A percentile compares a stretch with the other conserved stretches of the same genome.
Conservation (phyloP, 2,113 vertebrate species). For the Triplophysa tibetana region DNA sequence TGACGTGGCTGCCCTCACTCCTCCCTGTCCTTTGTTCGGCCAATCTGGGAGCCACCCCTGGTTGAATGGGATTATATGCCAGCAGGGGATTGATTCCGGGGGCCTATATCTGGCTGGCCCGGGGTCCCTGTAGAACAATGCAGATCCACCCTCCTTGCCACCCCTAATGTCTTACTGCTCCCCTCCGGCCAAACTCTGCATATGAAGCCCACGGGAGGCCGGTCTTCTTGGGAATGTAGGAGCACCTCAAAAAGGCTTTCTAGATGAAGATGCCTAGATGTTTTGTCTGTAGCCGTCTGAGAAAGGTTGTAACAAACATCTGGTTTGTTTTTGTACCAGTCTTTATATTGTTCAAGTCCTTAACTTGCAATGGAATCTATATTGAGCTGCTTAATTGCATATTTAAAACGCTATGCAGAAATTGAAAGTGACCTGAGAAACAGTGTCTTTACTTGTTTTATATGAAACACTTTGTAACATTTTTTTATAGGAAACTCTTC, state of each 20-base stretch:
- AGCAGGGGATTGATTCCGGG: conserved; percentile 57
- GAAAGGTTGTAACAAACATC: conserved; percentile 9
- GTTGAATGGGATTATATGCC: conserved; percentile 64
- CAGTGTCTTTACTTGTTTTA: not conserved
- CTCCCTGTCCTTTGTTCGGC: conserved; percentile 56
- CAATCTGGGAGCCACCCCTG: conserved; percentile 62
- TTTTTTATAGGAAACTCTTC: not conserved
- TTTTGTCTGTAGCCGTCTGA: conserved; percentile 45
- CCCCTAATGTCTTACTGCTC: conserved; percentile 40
- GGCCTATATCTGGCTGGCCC: conserved; percentile 51
- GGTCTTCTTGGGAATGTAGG: conserved; percentile 23
- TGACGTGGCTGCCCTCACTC: conserved; percentile 50
- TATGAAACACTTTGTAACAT: no score
- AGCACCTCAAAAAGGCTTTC: not conserved
- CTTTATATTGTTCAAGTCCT: not conserved
- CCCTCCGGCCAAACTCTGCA: conserved; percentile 31
- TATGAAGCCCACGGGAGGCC: conserved; percentile 27
- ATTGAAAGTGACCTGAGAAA: no score
- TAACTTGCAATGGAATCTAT: not conserved
- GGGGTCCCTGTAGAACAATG: conserved; percentile 55
- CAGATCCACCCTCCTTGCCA: conserved; percentile 41
- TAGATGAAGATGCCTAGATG: conserved; percentile 15
- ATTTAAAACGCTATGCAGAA: no score
- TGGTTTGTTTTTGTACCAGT: not conserved
- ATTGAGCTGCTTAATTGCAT: no score